phyloP scores from a whole-genome alignment of 2,888 invertebrate genomes.

The Hoplodrina ambigua region DNA sequence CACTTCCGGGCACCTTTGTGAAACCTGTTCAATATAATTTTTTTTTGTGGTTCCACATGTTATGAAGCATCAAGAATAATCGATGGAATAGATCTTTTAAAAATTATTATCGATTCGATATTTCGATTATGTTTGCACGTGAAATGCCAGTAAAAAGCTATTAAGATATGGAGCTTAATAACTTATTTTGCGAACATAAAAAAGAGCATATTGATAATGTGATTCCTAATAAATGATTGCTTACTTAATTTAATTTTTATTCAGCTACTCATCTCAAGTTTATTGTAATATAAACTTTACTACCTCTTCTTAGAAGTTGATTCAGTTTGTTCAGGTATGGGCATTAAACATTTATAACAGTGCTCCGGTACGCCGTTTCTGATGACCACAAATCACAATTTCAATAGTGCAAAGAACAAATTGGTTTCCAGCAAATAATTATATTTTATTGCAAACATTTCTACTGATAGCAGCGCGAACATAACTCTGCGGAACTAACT shows the following conservation, averaged over 20 bases:
- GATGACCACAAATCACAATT: constrained; percentile 80
- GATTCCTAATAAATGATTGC: constrained; percentile 35
- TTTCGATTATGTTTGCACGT: constrained; percentile 40
- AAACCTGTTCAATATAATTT: constrained; percentile 57
- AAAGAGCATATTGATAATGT: constrained; percentile 35
- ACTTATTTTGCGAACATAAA: constrained; percentile 37
- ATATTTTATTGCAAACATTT: constrained; percentile 84
- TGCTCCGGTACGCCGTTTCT: constrained; percentile 59
- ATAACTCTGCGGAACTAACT: constrained; percentile 82
- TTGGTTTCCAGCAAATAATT: constrained; percentile 87
- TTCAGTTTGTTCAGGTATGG: constrained; percentile 11
- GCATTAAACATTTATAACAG: constrained; percentile 55
- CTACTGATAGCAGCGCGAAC: constrained; percentile 80
- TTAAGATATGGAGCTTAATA: constrained; percentile 35
- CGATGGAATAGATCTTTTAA: constrained; percentile 28
- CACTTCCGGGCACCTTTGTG: constrained; percentile 77
- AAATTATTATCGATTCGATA: constrained; percentile 21
- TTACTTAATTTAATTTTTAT: constrained; percentile 43
- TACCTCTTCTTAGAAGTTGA: constrained; percentile 10
- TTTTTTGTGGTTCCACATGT: constrained; percentile 63
- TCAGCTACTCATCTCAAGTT: not conserved
- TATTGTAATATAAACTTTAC: constrained; percentile 22
- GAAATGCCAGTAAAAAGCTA: constrained; percentile 21
- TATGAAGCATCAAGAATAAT: constrained; percentile 55
- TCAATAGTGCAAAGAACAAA: constrained; percentile 81